Percentiles rank a stretch among this genome's conserved stretches.
Evolutionary conservation across 2,888 invertebrate species (phyloP).

Genomic region (Tipula lateralis): DNA sequence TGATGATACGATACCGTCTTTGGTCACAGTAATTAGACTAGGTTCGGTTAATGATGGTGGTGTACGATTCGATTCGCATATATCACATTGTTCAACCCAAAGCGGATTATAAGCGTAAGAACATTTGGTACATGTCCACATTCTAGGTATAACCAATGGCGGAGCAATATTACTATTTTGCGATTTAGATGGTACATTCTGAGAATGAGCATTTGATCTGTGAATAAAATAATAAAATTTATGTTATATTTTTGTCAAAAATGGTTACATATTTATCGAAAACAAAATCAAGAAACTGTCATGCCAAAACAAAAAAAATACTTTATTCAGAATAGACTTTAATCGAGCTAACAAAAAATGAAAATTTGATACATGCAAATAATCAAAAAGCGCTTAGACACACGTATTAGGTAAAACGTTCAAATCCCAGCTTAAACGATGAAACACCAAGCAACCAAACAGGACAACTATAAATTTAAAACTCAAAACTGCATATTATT

Average conservation of each 20-base stretch:
- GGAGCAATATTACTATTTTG: neutral
- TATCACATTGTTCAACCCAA: slow-evolving; percentile 74
- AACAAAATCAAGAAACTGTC: neutral
- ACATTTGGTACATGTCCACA: slow-evolving; percentile 87
- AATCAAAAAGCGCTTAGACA: neutral
- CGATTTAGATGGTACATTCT: slow-evolving; percentile 34
- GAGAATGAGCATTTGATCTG: slow-evolving; percentile 31
- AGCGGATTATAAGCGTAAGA: slow-evolving; percentile 83
- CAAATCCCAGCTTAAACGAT: neutral
- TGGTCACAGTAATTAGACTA: slow-evolving; percentile 65
- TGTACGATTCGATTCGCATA: slow-evolving; percentile 65
- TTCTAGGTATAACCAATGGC: slow-evolving; percentile 49
- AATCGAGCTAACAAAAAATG: neutral
- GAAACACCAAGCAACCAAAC: neutral
- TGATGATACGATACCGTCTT: slow-evolving; percentile 40
- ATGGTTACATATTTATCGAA: neutral
- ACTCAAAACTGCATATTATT: too few species aligned
- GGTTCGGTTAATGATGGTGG: slow-evolving; percentile 60
- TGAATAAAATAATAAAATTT: too few species aligned
- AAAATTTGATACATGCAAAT: neutral
- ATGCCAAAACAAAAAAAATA: neutral
- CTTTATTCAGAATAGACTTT: neutral
- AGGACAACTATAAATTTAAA: too few species aligned
- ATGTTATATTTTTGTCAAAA: neutral
- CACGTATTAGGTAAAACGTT: neutral